Evolutionary conservation across 2,113 vertebrate species (phyloP).

Genomic region (Gila orcuttii): DNA sequence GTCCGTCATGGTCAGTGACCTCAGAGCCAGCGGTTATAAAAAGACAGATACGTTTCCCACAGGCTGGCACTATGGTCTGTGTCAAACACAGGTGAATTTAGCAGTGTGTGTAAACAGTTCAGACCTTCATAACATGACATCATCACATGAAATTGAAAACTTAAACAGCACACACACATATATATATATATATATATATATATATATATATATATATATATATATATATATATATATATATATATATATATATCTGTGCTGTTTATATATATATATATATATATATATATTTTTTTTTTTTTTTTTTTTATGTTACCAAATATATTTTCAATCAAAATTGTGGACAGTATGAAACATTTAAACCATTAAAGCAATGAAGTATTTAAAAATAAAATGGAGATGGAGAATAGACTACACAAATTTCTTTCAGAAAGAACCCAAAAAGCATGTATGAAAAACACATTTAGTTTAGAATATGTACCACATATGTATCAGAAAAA

Average conservation of each 20-base stretch:
- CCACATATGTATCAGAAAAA: background rate
- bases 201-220: background rate
- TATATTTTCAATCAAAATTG: background rate
- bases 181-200: background rate
- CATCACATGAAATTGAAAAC: background rate
- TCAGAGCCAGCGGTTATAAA: constrained; percentile 58
- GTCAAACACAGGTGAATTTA: constrained; percentile 27
- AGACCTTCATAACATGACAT: background rate
- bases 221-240: background rate
- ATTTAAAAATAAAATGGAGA: too few relatives aligned
- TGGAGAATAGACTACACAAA: too few relatives aligned
- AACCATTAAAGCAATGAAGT: background rate
- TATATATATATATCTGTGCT: background rate
- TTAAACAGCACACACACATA: background rate
- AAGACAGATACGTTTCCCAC: constrained; percentile 52
- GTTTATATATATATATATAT: background rate
- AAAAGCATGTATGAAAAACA: background rate
- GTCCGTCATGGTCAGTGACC: constrained; percentile 57
- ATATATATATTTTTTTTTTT: background rate
- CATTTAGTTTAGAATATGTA: background rate
- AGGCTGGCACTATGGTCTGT: constrained; percentile 44
- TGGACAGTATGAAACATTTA: background rate
- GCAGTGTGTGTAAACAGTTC: background rate
- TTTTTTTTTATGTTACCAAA: background rate
- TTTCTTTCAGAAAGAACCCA: background rate